phyloP scores from a whole-genome alignment of 2,113 vertebrate species.

The Corythornis vintsioides region DNA sequence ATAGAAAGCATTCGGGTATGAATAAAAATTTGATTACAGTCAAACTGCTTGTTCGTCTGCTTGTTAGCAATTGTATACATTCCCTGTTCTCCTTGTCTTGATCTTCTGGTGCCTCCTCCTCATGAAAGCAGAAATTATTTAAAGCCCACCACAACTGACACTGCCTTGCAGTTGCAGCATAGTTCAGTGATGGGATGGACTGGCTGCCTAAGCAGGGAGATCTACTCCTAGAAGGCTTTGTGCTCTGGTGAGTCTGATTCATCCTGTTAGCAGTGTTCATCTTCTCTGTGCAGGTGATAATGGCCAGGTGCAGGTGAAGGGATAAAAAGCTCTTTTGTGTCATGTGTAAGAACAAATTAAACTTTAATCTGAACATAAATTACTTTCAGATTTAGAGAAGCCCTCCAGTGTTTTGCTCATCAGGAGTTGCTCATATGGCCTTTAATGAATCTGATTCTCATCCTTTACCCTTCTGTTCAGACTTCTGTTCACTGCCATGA shows the following conservation, averaged over 20 bases:
- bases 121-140: background rate
- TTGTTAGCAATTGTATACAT: background rate
- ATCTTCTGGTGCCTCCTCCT: background rate
- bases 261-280: background rate
- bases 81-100: background rate
- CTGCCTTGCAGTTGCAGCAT: background rate
- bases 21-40: background rate
- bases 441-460: background rate
- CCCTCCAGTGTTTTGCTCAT: background rate
- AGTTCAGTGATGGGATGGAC: background rate
- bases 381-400: background rate
- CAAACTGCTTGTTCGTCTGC: background rate
- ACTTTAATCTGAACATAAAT: background rate
- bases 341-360: background rate
- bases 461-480: background rate
- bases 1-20: background rate
- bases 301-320: background rate
- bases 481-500: background rate
- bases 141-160: background rate
- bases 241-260: rapidly evolving
- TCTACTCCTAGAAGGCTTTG: background rate
- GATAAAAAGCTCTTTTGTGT: background rate
- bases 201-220: background rate
- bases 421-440: background rate
- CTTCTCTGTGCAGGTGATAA: background rate